phyloP scores from a whole-genome alignment of 37 sponge, comb jelly and placozoan species.

The Dysidea cf. avara region DNA sequence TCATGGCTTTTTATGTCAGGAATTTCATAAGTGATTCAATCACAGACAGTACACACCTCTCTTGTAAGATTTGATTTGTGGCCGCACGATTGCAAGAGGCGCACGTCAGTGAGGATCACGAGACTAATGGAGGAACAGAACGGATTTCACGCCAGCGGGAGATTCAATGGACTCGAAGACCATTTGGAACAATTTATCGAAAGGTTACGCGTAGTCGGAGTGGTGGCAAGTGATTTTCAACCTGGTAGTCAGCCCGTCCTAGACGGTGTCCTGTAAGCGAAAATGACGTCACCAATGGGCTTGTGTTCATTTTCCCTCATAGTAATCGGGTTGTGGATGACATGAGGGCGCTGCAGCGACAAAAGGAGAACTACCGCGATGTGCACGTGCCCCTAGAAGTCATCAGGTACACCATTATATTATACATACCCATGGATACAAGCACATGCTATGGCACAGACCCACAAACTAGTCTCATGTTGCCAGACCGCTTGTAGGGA shows the following conservation, averaged over 20 bases:
- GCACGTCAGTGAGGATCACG: no score
- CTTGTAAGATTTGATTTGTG: no score
- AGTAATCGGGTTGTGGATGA: constrained; percentile 61
- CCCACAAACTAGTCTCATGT: no score
- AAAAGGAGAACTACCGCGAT: constrained; percentile 51
- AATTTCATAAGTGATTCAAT: no score
- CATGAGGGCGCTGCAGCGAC: constrained; percentile 49
- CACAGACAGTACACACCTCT: no score
- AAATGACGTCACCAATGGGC: background rate
- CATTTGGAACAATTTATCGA: constrained; percentile 67
- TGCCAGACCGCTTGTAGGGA: no score
- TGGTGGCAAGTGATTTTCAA: constrained; percentile 78
- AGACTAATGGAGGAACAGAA: constrained; percentile 48
- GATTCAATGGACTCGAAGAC: constrained; percentile 49
- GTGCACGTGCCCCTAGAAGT: constrained; percentile 68
- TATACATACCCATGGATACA: no score
- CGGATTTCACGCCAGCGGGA: background rate
- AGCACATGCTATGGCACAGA: background rate
- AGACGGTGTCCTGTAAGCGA: constrained; percentile 65
- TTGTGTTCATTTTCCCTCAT: background rate
- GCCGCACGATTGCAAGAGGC: no score
- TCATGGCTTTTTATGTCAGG: no score
- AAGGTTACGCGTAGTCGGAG: constrained; percentile 70
- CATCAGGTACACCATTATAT: no score
- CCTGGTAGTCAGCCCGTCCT: constrained; percentile 55